Evolutionary conservation across 2,113 vertebrate species (phyloP), one percentile per base, ranked within the genome.

Genomic region (Edolisoma coerulescens): DNA sequence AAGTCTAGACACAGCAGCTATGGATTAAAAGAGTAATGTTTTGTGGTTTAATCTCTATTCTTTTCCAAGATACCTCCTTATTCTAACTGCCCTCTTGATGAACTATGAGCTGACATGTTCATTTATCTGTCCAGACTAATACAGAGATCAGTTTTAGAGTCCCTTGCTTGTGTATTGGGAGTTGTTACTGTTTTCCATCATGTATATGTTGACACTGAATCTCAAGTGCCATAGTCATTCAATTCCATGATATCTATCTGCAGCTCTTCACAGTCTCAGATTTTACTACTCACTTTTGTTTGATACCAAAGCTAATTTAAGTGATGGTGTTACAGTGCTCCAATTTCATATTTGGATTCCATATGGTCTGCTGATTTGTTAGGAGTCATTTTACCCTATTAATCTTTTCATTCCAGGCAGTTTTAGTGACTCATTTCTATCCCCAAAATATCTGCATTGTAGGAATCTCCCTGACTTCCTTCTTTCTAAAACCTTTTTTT

Each of bases 21-120:
- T 49, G 65, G 22, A 76, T 93, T 93, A 87, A 84, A 96, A 91
- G n/a, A 87, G 23, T 54, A 77, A 81, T 84, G 13, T 87, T 87
- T 79, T 60, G 56, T 61, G 44, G 7, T 79, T 75, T 91, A 91
- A 68, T 75, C 42, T 82, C 37, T 65, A 27, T 68, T 83, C 14
- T 85, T 91, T 68, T 75, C 53, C 37, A 90, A 71, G 42, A 83
- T 69, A 68, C n/a, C 28, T 57, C 69, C 26, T 84, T 78, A 61
- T 71, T 83, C 4, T 9, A 79, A 53, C 53, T 57, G 11, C 28
- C 64, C 11, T 69, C 53, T 49, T 89, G 37, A 53, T 82, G 64
- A 87, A 49, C n/a, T 86, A 4, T 30, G 19, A 81, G 13, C 52
- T 83, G 57, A 73, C 42, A 45, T 57, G 67, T 84, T 82, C 41